phyloP scores from a whole-genome alignment of 2,888 invertebrate species.

The Callimorpha dominula region DNA sequence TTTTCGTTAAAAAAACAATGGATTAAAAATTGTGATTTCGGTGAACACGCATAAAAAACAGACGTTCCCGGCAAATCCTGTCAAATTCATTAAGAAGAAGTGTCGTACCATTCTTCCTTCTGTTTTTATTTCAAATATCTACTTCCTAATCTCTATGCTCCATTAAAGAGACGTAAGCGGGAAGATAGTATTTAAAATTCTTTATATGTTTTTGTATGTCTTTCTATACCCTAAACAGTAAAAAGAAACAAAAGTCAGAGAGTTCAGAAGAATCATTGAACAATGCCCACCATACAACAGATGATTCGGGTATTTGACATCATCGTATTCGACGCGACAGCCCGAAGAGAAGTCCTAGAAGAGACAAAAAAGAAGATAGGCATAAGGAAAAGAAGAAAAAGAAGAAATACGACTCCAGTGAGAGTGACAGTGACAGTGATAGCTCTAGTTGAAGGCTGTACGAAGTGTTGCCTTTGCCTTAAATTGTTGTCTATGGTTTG shows the following conservation, averaged over 20 bases:
- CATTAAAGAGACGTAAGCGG: too few relatives aligned
- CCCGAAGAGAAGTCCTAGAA: conserved; percentile 65
- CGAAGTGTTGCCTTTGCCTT: conserved; percentile 34
- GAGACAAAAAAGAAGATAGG: conserved; percentile 57
- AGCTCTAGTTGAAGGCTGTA: conserved; percentile 74
- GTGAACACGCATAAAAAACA: too few relatives aligned
- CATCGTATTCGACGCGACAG: conserved; percentile 78
- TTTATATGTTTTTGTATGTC: too few relatives aligned
- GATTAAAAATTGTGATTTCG: too few relatives aligned
- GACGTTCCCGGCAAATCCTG: too few relatives aligned
- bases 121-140: too few relatives aligned
- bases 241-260: conserved; percentile 78
- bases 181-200: too few relatives aligned
- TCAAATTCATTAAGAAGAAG: too few relatives aligned
- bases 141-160: too few relatives aligned
- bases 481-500: conserved; percentile 44
- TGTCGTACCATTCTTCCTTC: too few relatives aligned
- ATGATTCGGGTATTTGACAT: conserved; percentile 85
- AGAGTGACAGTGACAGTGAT: conserved; percentile 72
- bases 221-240: conserved; percentile 48
- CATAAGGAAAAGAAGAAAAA: conserved; percentile 62
- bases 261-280: conserved; percentile 79
- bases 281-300: conserved; percentile 81
- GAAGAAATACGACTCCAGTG: conserved; percentile 66
- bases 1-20: background rate